These are phyloP conservation scores for Dione vanillae DNA, from an alignment of 2,888 invertebrate genomes.

Conservation along the genomic window DNA sequence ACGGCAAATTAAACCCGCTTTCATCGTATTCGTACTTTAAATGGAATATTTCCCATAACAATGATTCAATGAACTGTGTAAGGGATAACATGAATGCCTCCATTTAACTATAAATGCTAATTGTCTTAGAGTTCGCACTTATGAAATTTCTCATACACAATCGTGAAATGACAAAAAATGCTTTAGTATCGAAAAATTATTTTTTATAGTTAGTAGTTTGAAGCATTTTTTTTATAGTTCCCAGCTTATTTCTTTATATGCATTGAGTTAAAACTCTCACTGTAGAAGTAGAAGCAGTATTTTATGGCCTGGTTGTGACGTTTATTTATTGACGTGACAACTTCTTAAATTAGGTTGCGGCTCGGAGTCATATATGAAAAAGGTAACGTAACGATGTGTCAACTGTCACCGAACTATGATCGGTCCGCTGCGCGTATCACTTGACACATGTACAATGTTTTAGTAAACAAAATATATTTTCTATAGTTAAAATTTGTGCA, in stretches of 20 bases:
- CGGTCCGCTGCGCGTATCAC: too few relatives aligned
- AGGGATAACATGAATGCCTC: constrained; percentile 71
- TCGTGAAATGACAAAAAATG: neutral
- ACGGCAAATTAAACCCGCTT: constrained; percentile 25
- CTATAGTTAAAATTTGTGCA: too few relatives aligned
- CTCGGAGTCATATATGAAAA: too few relatives aligned
- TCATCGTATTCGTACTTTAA: constrained; percentile 20
- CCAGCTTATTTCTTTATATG: neutral
- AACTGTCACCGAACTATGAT: too few relatives aligned
- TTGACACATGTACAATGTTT: too few relatives aligned
- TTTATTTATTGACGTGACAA: too few relatives aligned
- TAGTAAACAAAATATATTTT: too few relatives aligned
- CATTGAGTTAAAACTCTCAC: neutral
- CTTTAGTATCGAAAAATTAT: neutral
- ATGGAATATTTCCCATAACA: constrained; percentile 65
- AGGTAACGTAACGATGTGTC: too few relatives aligned
- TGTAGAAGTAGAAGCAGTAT: neutral
- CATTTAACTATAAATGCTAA: constrained; percentile 50
- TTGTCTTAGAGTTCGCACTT: constrained; percentile 24
- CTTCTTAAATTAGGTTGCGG: too few relatives aligned
- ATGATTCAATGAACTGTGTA: constrained; percentile 70
- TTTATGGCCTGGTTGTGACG: neutral
- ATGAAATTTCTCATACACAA: neutral
- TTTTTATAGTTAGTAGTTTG: too few relatives aligned
- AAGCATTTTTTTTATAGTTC: constrained; percentile 10